Base-by-base conservation (phyloP, 2,888 invertebrate genomes). In the Alloplasta piceator region DNA sequence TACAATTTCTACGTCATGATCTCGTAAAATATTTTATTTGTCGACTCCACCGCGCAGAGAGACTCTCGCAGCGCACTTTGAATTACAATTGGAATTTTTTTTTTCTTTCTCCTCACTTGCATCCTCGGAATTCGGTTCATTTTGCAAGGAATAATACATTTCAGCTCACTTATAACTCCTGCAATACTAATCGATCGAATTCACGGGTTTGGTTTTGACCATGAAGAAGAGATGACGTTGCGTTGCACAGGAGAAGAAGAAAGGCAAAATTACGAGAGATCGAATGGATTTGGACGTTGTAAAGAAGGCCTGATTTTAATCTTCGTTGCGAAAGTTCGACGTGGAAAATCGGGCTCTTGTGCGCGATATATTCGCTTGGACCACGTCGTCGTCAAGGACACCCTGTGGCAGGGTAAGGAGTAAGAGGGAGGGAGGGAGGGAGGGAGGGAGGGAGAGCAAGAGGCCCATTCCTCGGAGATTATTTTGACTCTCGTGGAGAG, bases 361-460 rank as follows among this genome's bases (percentile, higher is more conserved):
- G 50, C 26, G 6, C 48, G n/a, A 52, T 9, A 73, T 12, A 55
- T 56, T 63, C n/a, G 12, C 10, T n/a, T 16, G 64, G 48, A 41
- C 43, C 52, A 58, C 36, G 26, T 64, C 64, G 71, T 71, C 71
- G 55, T 66, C 73, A 74, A 74, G 73, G 64, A 55, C 64, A 38
- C 46, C 14, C 4, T 12, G 14, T 16, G 56, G 38, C 16, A 14
- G 10, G 64, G 14, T 41, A 73, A 36, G 16, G 36, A 10, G 52
- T 12, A 14, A 52, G 52, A 48, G 12, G 26, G 48, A 48, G 6
- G 1, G 43, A 12, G 60, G 5, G 2, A 36, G 46, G 14, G 14
- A 43, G 14, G 46, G 16, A 46, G 10, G 43, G 72, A 63, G 38
- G 12, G 58, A 63, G 46, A 48, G 55, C 39, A 50, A 48, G 39